A percentile compares a stretch with the other conserved stretches of the same genome.
Conservation (phyloP, 2,888 invertebrate genomes). For the Diaprepes abbreviatus region DNA sequence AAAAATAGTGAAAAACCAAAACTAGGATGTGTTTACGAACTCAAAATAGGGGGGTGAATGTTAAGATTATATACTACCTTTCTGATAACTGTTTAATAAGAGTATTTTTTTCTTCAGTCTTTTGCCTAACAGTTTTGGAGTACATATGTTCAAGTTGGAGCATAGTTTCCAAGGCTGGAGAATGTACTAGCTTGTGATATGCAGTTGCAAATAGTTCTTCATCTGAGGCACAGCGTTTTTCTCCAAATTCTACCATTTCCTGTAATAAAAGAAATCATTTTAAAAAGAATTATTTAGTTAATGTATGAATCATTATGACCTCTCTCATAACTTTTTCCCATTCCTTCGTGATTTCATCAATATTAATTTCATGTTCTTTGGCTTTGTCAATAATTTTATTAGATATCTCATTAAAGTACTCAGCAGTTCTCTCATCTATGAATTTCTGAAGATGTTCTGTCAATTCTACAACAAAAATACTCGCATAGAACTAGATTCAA, state of each 20-base stretch:
- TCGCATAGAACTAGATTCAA: background rate
- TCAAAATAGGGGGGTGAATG: too few relatives aligned
- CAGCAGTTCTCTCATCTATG: slow-evolving; percentile 54
- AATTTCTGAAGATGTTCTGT: slow-evolving; percentile 48
- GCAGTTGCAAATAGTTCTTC: slow-evolving; percentile 89
- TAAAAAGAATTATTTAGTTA: slow-evolving; percentile 11
- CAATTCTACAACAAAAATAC: slow-evolving; percentile 48
- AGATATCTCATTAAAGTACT: slow-evolving; percentile 74
- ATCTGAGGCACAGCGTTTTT: slow-evolving; percentile 84
- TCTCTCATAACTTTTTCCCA: slow-evolving; percentile 86
- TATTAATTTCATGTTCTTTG: slow-evolving; percentile 75
- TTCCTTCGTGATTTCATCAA: slow-evolving; percentile 82
- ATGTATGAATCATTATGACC: too few relatives aligned
- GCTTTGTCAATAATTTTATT: slow-evolving; percentile 74
- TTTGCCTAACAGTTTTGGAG: slow-evolving; percentile 83
- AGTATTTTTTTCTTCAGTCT: slow-evolving; percentile 80
- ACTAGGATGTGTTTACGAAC: too few relatives aligned
- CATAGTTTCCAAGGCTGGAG: slow-evolving; percentile 85
- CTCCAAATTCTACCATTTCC: slow-evolving; percentile 88
- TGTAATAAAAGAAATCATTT: slow-evolving; percentile 59
- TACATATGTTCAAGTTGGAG: slow-evolving; percentile 90
- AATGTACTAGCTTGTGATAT: slow-evolving; percentile 79
- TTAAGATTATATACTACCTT: too few relatives aligned
- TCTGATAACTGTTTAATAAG: slow-evolving; percentile 79
- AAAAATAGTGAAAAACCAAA: too few relatives aligned